These are phyloP conservation scores for Plutomurus gul DNA, from an alignment of 1,140 invertebrate genomes.

Conservation along the genomic window DNA sequence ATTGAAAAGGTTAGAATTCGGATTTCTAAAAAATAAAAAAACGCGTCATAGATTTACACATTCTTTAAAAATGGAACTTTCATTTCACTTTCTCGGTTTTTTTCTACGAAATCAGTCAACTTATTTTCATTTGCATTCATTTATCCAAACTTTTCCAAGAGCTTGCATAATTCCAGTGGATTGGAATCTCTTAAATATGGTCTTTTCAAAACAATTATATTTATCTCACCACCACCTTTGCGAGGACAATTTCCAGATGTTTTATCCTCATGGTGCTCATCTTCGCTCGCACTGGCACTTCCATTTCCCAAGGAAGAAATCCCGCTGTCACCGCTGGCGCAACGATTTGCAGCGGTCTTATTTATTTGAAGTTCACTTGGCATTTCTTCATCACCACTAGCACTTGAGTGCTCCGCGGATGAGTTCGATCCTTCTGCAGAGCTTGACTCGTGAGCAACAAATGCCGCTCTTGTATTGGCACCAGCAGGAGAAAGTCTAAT, in stretches of 20 bases:
- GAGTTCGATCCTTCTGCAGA: constrained; percentile 16
- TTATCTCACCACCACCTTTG: constrained; percentile 12
- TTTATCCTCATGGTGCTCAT: background rate
- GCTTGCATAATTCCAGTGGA: too few species aligned
- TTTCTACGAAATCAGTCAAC: background rate
- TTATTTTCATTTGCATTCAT: background rate
- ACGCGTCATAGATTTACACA: too few species aligned
- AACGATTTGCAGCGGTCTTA: background rate
- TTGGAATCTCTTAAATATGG: too few species aligned
- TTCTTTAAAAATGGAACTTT: too few species aligned
- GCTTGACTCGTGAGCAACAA: background rate
- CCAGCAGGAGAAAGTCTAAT: background rate
- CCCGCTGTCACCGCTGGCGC: background rate
- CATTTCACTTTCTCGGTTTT: too few species aligned
- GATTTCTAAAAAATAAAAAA: too few species aligned
- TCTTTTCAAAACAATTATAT: background rate
- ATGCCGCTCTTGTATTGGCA: background rate
- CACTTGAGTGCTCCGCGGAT: background rate
- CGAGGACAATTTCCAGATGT: background rate
- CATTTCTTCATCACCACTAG: constrained; percentile 32
- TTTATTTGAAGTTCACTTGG: background rate
- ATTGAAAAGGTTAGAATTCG: too few species aligned
- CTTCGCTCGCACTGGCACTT: background rate
- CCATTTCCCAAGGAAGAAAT: background rate
- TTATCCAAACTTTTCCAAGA: too few species aligned